Evolutionary conservation across 2,113 vertebrate species (phyloP).

Genomic region (Cepphus grylle): DNA sequence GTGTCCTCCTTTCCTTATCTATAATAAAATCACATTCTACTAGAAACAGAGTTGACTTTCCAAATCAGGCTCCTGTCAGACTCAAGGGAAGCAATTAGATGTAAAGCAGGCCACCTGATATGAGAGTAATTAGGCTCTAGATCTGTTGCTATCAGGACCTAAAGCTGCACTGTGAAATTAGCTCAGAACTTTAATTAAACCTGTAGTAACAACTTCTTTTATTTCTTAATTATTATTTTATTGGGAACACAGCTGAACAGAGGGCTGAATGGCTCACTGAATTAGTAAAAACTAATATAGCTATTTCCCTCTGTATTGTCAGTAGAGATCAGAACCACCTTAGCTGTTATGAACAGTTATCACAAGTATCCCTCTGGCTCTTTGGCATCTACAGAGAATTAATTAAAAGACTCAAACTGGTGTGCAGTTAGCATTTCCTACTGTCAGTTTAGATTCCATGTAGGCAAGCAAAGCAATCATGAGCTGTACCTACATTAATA

Average conservation of each 20-base stretch:
- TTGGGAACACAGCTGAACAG: not conserved
- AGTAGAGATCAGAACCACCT: not conserved
- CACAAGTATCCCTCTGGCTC: not conserved
- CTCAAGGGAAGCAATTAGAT: constrained; percentile 57
- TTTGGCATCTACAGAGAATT: not conserved
- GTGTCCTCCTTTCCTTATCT: not conserved
- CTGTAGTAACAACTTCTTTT: constrained; percentile 34
- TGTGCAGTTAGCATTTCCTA: not conserved
- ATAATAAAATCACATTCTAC: not conserved
- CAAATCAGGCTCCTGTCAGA: constrained; percentile 20
- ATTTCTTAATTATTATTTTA: constrained; percentile 29
- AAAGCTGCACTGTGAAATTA: constrained; percentile 37
- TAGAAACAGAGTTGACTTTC: constrained; percentile 31
- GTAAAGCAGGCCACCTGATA: constrained; percentile 43
- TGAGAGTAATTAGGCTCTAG: constrained; percentile 53
- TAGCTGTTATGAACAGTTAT: not conserved
- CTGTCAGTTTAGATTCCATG: not conserved
- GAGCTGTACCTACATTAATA: not conserved
- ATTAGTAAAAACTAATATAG: not conserved
- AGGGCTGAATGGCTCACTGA: not conserved
- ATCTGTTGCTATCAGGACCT: constrained; percentile 23
- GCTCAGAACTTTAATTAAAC: constrained; percentile 62
- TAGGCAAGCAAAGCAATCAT: not conserved
- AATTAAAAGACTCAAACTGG: not conserved
- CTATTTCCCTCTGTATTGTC: not conserved